Evolutionary conservation across 2,797 vertebrate genomes (phyloP).

Genomic region (Sebastes taczanowskii): DNA sequence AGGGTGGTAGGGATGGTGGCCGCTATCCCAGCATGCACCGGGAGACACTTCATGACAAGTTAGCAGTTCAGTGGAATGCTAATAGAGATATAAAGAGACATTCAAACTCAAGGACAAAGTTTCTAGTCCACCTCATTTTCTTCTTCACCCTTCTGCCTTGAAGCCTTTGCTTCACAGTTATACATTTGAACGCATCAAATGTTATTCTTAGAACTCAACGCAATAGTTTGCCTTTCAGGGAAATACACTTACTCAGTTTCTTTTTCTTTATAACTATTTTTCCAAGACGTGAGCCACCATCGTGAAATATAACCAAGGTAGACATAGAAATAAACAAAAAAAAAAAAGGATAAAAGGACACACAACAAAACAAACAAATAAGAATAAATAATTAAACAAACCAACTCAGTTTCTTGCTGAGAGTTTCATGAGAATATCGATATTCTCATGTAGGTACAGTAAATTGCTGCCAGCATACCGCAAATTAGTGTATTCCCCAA

Average conservation of each 20-base stretch:
- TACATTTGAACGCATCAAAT: neutral
- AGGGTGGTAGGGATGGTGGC: conserved; percentile 23
- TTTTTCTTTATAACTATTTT: too few relatives aligned
- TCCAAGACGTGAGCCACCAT: too few relatives aligned
- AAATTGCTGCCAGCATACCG: too few relatives aligned
- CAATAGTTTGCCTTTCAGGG: neutral
- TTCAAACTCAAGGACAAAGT: neutral
- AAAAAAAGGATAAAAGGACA: too few relatives aligned
- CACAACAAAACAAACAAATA: neutral
- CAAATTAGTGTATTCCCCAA: neutral
- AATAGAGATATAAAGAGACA: conserved; percentile 5
- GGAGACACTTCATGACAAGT: conserved; percentile 33
- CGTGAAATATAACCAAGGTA: too few relatives aligned
- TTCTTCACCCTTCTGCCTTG: neutral
- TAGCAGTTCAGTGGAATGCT: conserved; percentile 38
- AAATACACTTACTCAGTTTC: neutral
- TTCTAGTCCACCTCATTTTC: neutral
- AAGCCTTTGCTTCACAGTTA: neutral
- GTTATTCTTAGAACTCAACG: neutral
- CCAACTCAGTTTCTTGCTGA: too few relatives aligned
- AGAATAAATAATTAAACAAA: too few relatives aligned
- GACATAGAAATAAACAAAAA: neutral
- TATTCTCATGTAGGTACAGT: too few relatives aligned
- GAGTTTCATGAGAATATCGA: too few relatives aligned
- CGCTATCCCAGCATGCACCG: conserved; percentile 33